These are phyloP conservation scores for Melangyna quadrimaculata DNA, from an alignment of 2,888 invertebrate genomes.

Conservation along the genomic window DNA sequence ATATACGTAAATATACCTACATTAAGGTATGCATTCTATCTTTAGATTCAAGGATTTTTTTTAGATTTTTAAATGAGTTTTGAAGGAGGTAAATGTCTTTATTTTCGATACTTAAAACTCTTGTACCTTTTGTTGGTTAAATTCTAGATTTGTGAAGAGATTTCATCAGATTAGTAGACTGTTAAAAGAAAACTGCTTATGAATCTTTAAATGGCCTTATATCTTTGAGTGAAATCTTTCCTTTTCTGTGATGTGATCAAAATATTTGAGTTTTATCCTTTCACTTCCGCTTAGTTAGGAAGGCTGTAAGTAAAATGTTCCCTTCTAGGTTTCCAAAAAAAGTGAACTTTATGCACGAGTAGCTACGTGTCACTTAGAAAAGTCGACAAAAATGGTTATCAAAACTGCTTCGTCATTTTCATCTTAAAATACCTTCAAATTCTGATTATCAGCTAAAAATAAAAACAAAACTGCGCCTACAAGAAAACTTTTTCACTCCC, in stretches of 20 bases:
- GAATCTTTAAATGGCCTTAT: constrained; percentile 1
- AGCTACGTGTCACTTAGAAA: no score
- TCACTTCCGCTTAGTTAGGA: constrained; percentile 5
- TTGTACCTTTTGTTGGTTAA: neutral
- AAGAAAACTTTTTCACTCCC: no score
- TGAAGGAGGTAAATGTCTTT: constrained; percentile 12
- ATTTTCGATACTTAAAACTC: neutral
- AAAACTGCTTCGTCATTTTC: no score
- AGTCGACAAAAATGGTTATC: no score
- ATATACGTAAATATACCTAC: no score
- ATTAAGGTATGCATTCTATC: neutral
- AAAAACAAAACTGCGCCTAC: no score
- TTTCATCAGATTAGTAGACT: neutral
- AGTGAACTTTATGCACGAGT: neutral
- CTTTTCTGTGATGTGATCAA: neutral
- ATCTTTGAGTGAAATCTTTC: neutral
- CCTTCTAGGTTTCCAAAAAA: neutral
- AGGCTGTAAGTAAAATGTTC: neutral
- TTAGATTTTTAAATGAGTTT: constrained; percentile 10
- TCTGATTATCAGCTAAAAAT: no score
- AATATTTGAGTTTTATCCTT: constrained; percentile 6
- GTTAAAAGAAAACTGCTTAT: neutral
- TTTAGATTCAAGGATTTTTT: neutral
- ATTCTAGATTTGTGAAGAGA: neutral
- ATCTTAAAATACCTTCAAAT: no score